Evolutionary conservation across 2,113 vertebrate genomes (phyloP), one percentile per base, ranked within the genome.

Genomic region (Centrocercus urophasianus): DNA sequence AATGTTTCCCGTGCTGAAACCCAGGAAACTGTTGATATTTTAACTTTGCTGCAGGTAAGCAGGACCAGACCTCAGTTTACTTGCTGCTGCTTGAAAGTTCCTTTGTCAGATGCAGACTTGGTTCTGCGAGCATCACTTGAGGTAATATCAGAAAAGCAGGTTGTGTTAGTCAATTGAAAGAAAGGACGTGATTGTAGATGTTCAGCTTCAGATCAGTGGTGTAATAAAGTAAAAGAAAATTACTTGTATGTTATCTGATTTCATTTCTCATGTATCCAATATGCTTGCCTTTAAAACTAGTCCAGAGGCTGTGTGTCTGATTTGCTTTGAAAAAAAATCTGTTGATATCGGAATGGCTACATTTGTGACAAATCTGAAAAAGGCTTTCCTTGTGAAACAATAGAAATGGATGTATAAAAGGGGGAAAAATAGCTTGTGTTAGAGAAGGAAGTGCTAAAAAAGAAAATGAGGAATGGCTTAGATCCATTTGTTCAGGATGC

Each of bases 181-280:
- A 61, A 81, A 52, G 45, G n/a, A 18, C 5, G 2, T 45, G 25
- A 60, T 72, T 88, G 66, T 87, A 34, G 75, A 82, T 80, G 54
- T 92, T 92, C 34, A 11, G 24, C 81, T 95, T 96, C 78, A 71
- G 75, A 92, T 93, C 59, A 63, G 56, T 32, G 38, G 63, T 89
- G 63, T 91, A 96, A 93, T 90, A 86, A 95, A 96, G 48, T 59
- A 83, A 60, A 82, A 88, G 50, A 93, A 94, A 95, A 93, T 89
- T 87, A 79, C 81, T 80, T 74, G 65, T 67, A 13, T 32, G 36
- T 93, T 95, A 95, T 86, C 93, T 95, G 91, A 96, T 96, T 95
- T 97, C 9, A 82, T 94, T 95, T 97, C 83, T 94, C 69, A 19
- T 94, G 61, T 91, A 85, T 86, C 36, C 75, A 89, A 11, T 89